These are phyloP conservation scores for Orchesella flavescens DNA, from an alignment of 2,888 invertebrate species.

Conservation along the genomic window DNA sequence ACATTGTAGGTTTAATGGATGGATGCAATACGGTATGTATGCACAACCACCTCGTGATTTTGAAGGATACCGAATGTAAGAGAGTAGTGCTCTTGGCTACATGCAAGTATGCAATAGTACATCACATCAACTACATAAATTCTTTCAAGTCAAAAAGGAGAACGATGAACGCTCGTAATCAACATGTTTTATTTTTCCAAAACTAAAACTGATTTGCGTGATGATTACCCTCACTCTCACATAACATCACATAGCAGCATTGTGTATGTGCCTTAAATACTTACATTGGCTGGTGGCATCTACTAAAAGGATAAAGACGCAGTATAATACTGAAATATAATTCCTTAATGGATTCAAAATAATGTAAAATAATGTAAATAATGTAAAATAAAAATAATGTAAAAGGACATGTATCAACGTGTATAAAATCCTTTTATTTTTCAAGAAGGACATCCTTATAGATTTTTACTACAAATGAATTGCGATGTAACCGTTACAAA, in stretches of 20 bases:
- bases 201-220: conserved; percentile 55
- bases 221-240: conserved; percentile 39
- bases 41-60: neutral
- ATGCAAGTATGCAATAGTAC: too few species aligned
- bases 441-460: conserved; percentile 8
- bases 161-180: conserved; percentile 61
- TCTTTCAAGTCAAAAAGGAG: conserved; percentile 43
- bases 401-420: neutral
- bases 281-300: neutral
- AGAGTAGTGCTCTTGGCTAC: neutral
- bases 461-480: neutral
- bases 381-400: neutral
- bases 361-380: too few species aligned
- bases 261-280: neutral
- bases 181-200: conserved; percentile 48
- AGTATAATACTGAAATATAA: neutral
- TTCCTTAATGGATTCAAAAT: too few species aligned
- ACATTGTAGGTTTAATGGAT: neutral
- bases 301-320: neutral
- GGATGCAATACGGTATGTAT: neutral
- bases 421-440: neutral
- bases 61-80: neutral
- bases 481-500: neutral
- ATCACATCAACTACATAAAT: too few species aligned
- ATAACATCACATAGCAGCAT: neutral